phyloP scores from a whole-genome alignment of 2,113 vertebrate genomes.

The Hyaena hyaena region DNA sequence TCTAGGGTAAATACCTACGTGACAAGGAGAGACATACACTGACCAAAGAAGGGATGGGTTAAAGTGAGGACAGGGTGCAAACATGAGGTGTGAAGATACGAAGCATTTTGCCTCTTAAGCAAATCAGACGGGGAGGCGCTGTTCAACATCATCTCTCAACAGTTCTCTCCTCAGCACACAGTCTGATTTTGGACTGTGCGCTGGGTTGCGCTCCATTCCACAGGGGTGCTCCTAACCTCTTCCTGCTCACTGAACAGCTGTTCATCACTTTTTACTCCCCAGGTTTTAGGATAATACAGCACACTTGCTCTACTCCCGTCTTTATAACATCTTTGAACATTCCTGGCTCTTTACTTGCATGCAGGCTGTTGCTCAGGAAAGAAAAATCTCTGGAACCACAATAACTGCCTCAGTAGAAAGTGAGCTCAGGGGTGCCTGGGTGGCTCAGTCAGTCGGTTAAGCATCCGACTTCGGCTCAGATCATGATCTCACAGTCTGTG shows the following conservation, averaged over 20 bases:
- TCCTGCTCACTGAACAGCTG: neutral
- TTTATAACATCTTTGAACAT: neutral
- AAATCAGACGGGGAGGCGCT: rapidly evolving
- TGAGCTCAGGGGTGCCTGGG: neutral
- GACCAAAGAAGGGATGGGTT: neutral
- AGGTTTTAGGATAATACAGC: neutral
- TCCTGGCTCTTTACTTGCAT: neutral
- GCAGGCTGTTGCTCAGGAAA: neutral
- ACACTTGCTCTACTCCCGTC: neutral
- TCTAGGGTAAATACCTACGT: neutral
- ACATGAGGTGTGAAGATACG: neutral
- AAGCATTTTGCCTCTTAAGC: neutral
- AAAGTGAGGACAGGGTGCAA: neutral
- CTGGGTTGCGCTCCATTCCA: rapidly evolving
- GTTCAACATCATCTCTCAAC: no score
- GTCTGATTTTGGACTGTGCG: neutral
- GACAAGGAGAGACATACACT: neutral
- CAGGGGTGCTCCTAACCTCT: neutral
- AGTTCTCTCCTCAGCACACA: neutral
- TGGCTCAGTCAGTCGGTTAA: no score
- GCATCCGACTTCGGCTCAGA: no score
- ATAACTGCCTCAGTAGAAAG: neutral
- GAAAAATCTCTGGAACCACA: neutral
- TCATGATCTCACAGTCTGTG: no score
- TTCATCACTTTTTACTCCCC: neutral